Conservation (phyloP, 2,888 invertebrate species). For the Drosophila sordidula region DNA sequence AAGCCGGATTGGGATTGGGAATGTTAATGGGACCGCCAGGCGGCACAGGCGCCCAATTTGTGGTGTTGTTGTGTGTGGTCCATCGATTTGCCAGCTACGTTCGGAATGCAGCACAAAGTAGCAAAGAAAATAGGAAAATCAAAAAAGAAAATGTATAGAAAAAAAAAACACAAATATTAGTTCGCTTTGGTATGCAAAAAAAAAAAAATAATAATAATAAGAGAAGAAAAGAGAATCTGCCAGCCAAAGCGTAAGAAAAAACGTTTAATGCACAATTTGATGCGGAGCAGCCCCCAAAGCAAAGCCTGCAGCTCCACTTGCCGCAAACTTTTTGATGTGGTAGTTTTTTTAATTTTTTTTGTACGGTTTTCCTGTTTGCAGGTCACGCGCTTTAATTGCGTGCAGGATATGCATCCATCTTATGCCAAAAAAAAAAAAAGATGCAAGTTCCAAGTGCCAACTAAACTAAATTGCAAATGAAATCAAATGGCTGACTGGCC, state of each 20-base stretch:
- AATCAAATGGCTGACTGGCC: slow-evolving; percentile 57
- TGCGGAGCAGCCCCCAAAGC: slow-evolving; percentile 8
- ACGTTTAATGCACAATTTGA: slow-evolving; percentile 64
- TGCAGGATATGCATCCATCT: slow-evolving; percentile 32
- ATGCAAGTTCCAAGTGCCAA: not conserved
- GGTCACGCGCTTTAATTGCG: slow-evolving; percentile 36
- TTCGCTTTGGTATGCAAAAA: slow-evolving; percentile 38
- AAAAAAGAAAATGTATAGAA: not conserved
- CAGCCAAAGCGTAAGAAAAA: slow-evolving; percentile 53
- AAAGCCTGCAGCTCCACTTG: not conserved
- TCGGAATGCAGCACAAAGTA: slow-evolving; percentile 14
- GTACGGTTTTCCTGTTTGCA: not conserved
- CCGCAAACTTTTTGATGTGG: not conserved
- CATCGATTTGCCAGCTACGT: slow-evolving; percentile 23
- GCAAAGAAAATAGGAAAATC: not conserved
- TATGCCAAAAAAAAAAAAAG: not conserved
- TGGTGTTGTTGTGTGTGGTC: slow-evolving; percentile 3
- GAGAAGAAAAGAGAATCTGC: slow-evolving; percentile 29
- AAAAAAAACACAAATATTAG: slow-evolving; percentile 31
- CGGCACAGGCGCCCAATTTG: slow-evolving; percentile 25
- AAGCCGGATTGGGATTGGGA: slow-evolving; percentile 10
- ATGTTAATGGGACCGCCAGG: slow-evolving; percentile 8
- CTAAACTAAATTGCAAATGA: slow-evolving; percentile 49
- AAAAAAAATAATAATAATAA: no score
- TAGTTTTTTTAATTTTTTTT: not conserved